Base-by-base conservation (phyloP, 92 coral and sea anemone species). In the Siderastrea siderea region DNA sequence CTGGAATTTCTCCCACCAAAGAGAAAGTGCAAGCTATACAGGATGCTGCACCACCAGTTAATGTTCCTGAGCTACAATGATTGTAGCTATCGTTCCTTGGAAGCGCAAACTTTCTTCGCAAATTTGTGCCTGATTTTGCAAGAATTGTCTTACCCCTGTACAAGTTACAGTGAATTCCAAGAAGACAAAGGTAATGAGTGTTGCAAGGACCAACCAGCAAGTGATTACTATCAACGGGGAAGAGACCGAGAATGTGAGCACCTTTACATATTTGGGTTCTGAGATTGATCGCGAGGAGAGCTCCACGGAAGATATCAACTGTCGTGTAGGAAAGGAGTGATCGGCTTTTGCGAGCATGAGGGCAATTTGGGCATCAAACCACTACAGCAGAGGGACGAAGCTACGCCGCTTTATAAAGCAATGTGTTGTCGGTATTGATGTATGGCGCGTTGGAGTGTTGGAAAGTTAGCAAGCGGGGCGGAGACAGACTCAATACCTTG, bases 21-120 rank as follows among this genome's bases (percentile, higher is more conserved):
- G 47, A 84, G 82, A 90, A 90, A 70, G 77, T 86, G 6, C 60
- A 72, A 61, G 90, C 83, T 38, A 85, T 80, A 49, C 75, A 80
- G 64, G 16, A 59, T 10, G 64, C 64, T 59, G 64, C n/a, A 59
- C 64, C 64, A 1, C 64, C 64, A 59, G 64, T 17, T 3, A 91
- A 76, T 71, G 92, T 91, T 76, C 57, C 81, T 15, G 95, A 92
- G 80, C 61, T 92, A 70, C 92, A 84, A 76, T 1, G 0, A 52
- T 52, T n/a, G n/a, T n/a, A n/a, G n/a, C n/a, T n/a, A n/a, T 83
- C 86, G 12, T 92, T 92, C 77, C 78, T 92, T 74, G 92, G 92
- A 54, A 69, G 80, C 1, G 66, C 17, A 10, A 61, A 61, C 43
- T 15, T 15, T 61, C 66, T 14, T 61, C 17, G 26, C 17, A 61